Evolutionary conservation across 2,888 invertebrate genomes (phyloP).

Genomic region (Criorhina ranunculi): DNA sequence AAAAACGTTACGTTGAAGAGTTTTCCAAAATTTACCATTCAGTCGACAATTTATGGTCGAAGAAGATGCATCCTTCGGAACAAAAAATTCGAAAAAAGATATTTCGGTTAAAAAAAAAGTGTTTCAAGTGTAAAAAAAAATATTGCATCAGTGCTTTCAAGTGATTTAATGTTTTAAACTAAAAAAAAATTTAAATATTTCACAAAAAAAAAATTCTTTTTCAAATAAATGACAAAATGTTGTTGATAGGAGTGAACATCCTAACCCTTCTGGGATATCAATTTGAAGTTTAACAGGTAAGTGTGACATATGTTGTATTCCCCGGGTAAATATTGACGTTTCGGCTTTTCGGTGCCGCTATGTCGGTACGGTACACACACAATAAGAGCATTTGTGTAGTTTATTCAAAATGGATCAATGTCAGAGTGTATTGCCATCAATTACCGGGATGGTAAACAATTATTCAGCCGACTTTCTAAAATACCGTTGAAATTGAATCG

Average conservation of each 20-base stretch:
- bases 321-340: constrained; percentile 62
- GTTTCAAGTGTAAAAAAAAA: not conserved
- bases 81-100: not conserved
- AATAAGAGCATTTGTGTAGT: not conserved
- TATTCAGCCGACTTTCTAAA: constrained; percentile 43
- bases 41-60: constrained; percentile 55
- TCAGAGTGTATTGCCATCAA: constrained; percentile 33
- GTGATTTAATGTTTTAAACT: constrained; percentile 21
- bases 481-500: constrained; percentile 11
- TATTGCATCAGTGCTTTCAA: not conserved
- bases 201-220: constrained; percentile 2
- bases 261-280: constrained; percentile 34
- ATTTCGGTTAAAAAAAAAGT: not conserved
- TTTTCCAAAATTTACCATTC: constrained; percentile 24
- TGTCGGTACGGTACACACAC: not conserved
- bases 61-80: constrained; percentile 53
- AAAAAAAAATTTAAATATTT: constrained; percentile 24
- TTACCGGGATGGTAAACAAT: constrained; percentile 59
- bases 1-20: constrained; percentile 8
- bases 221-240: not conserved
- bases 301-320: constrained; percentile 59
- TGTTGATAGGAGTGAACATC: constrained; percentile 20
- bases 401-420: constrained; percentile 35
- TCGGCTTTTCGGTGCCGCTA: constrained; percentile 27
- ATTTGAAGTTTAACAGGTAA: constrained; percentile 53